A percentile compares a stretch with the other conserved stretches of the same genome.
Conservation (phyloP, 2,888 invertebrate species). For the Lasioglossum leucozonium region DNA sequence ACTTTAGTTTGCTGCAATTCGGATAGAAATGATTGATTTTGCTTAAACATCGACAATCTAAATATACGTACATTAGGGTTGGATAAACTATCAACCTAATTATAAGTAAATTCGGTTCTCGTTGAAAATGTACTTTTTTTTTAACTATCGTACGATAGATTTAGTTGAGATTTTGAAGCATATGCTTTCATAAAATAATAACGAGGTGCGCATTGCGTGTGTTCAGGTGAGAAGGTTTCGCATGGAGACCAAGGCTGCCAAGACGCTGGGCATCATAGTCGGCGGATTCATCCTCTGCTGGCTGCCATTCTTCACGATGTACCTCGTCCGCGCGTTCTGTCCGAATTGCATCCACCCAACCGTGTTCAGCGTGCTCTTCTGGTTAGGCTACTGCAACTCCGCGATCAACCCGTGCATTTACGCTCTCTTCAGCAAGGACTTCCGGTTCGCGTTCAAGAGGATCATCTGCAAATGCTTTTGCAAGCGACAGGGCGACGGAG, state of each 20-base stretch:
- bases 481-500: constrained; percentile 84
- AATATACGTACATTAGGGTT: too few relatives aligned
- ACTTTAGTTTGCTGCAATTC: too few relatives aligned
- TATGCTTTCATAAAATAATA: background rate
- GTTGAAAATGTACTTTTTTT: background rate
- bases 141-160: background rate
- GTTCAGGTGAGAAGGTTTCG: constrained; percentile 92
- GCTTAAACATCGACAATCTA: too few relatives aligned
- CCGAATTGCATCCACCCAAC: constrained; percentile 93
- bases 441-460: constrained; percentile 96
- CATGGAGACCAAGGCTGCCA: constrained; percentile 98
- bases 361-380: constrained; percentile 96
- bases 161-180: background rate
- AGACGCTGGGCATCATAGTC: constrained; percentile 98
- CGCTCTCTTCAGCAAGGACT: constrained; percentile 97
- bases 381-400: constrained; percentile 99
- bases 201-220: background rate
- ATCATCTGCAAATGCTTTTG: constrained; percentile 95
- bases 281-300: constrained; percentile 98
- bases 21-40: too few relatives aligned
- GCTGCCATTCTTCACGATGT: constrained; percentile 98
- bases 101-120: background rate
- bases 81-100: too few relatives aligned
- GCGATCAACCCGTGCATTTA: constrained; percentile 98
- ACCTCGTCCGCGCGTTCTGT: constrained; percentile 95